Evolutionary conservation across 2,888 invertebrate genomes (phyloP).

Genomic region (Euphydryas editha): DNA sequence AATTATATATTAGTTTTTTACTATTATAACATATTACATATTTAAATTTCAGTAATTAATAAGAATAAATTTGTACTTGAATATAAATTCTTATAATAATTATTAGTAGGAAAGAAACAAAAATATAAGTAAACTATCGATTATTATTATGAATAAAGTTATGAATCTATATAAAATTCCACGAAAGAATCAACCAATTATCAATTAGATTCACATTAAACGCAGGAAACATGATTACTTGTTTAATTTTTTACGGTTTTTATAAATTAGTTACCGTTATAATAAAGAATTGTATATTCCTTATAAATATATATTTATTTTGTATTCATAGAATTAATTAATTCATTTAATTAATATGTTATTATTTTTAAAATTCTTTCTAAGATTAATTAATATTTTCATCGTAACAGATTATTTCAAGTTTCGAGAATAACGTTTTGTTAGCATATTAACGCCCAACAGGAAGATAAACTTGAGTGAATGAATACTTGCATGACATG

Average conservation of each 20-base stretch:
- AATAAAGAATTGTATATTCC: not conserved
- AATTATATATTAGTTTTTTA: too few species aligned
- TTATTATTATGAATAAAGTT: not conserved
- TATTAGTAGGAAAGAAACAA: too few species aligned
- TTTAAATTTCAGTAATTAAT: slow-evolving; percentile 28
- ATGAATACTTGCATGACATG: slow-evolving; percentile 8
- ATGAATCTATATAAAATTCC: not conserved
- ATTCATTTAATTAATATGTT: not conserved
- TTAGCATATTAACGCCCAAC: slow-evolving; percentile 29
- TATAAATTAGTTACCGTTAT: not conserved
- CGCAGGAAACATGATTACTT: slow-evolving; percentile 7
- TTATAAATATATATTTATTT: not conserved
- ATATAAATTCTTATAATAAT: not conserved
- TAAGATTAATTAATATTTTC: not conserved
- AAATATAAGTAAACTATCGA: not conserved
- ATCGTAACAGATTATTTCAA: not conserved
- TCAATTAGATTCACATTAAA: slow-evolving; percentile 8
- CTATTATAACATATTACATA: too few species aligned
- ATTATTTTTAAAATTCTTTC: not conserved
- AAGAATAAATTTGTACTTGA: slow-evolving; percentile 9
- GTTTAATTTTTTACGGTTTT: slow-evolving; percentile 13
- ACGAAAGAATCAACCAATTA: slow-evolving; percentile 6
- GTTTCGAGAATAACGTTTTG: slow-evolving; percentile 4
- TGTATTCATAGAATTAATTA: not conserved
- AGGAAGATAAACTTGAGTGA: slow-evolving; percentile 18